Percentiles rank a stretch among this genome's conserved stretches.
Conservation (phyloP, 2,888 invertebrate genomes). For the Himalopsyche anomala region DNA sequence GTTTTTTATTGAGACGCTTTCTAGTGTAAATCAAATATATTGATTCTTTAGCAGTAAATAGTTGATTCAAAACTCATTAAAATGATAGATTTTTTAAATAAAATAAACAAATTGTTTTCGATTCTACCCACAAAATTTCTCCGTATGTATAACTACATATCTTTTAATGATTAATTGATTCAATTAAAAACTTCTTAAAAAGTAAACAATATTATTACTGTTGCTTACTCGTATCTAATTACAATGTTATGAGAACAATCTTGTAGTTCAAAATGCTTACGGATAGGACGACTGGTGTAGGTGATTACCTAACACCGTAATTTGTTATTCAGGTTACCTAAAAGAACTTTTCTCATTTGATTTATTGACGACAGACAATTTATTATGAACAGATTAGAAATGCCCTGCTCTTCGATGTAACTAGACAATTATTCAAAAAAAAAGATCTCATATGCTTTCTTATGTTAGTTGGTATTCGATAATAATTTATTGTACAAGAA, state of each 20-base stretch:
- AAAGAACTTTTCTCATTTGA: slow-evolving; percentile 53
- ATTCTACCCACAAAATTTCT: too few species aligned
- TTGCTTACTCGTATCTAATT: slow-evolving; percentile 49
- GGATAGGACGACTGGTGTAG: slow-evolving; percentile 10
- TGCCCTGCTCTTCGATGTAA: slow-evolving; percentile 42
- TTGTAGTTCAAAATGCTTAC: slow-evolving; percentile 46
- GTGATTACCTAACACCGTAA: slow-evolving; percentile 52
- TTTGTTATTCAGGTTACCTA: slow-evolving; percentile 54
- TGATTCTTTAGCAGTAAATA: too few species aligned
- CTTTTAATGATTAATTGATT: too few species aligned
- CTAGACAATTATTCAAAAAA: slow-evolving; percentile 18
- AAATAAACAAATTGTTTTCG: too few species aligned
- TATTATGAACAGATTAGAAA: slow-evolving; percentile 55
- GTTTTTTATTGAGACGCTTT: too few species aligned
- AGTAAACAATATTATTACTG: not conserved
- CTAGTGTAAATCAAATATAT: too few species aligned
- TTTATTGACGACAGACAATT: slow-evolving; percentile 59
- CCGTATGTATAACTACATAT: too few species aligned
- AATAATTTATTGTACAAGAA: slow-evolving; percentile 9
- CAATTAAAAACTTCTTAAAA: not conserved
- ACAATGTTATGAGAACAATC: slow-evolving; percentile 45
- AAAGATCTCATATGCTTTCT: slow-evolving; percentile 9
- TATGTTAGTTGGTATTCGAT: not conserved
- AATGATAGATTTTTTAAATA: too few species aligned
- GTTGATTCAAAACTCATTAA: too few species aligned